Evolutionary conservation across 2,797 vertebrate species (phyloP), one percentile per base, ranked within the genome.

Genomic region (Danio kyathit): DNA sequence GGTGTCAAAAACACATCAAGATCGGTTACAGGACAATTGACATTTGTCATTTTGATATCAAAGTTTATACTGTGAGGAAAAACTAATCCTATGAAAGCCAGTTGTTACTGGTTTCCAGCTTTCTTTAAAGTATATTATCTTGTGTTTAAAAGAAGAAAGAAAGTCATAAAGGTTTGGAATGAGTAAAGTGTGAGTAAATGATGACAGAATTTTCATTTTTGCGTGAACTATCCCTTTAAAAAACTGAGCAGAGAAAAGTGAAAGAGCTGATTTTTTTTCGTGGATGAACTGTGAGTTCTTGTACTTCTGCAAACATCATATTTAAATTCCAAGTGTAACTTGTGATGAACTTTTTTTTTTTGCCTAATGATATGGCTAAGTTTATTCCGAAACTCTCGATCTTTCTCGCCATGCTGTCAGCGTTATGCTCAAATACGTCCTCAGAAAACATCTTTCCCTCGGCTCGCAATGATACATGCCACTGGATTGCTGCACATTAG

Each of bases 401-500:
- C 83, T 84, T 81, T 54, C 44, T 59, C 13, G 61, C 17, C 73
- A 63, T 54, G 73, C 83, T 79, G 81, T 86, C 83, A 77, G n/a
- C 1, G n/a, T 56, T 19, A 51, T 21, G 60, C 59, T 69, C 54
- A 60, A 78, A 74, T 74, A 49, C 21, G 73, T 57, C 66, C 40
- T 19, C 61, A 29, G 49, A 43, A 73, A 80, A 61, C 59, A 56
- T 46, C 16, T 64, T 65, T 65, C 16, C 54, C 19, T 81, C 14
- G 6, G 6, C 60, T 60, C 52, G 29, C 78, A 79, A 59, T 41
- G 76, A 86, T 84, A 46, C 81, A 77, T 74, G 46, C 69, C 80
- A 80, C 75, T 77, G 85, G 80, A 67, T 60, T 46, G 63, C 29
- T 40, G 69, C 61, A 78, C 86, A 88, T 87, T 88, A 88, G 77